Percentiles rank a stretch among this genome's conserved stretches.
Conservation (phyloP, 1,140 invertebrate genomes). For the Coelopa frigida region DNA sequence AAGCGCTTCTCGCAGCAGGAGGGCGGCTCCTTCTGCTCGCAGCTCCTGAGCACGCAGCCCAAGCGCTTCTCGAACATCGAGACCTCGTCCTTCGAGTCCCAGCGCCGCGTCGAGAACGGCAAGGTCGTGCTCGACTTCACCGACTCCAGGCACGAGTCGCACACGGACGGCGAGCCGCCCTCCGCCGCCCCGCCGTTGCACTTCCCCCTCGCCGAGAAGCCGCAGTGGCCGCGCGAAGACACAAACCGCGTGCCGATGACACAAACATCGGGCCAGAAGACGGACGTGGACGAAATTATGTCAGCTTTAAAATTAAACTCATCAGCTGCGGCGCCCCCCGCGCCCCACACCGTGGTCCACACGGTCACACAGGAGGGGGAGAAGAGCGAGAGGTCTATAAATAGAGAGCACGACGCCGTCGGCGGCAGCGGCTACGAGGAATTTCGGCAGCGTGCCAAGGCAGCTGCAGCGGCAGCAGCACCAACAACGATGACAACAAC, state of each 20-base stretch:
- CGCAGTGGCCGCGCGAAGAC: background rate
- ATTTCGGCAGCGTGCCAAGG: constrained; percentile 45
- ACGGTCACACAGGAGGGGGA: constrained; percentile 6
- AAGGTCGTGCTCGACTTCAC: constrained; percentile 33
- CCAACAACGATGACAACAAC: constrained; percentile 8
- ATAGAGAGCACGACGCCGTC: constrained; percentile 5
- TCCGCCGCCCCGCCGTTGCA: background rate
- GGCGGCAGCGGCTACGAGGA: constrained; percentile 34
- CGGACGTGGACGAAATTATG: constrained; percentile 26
- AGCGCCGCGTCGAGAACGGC: constrained; percentile 38
- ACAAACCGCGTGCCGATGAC: background rate
- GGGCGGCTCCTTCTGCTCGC: constrained; percentile 1
- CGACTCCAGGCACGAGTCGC: constrained; percentile 24
- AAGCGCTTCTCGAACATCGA: constrained; percentile 43
- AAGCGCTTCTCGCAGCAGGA: constrained; percentile 41
- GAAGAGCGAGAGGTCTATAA: constrained; percentile 4
- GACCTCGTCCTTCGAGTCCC: constrained; percentile 31
- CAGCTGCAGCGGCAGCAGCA: constrained; percentile 24
- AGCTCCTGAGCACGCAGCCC: constrained; percentile 13
- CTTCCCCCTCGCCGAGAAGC: background rate
- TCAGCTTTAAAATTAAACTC: constrained; percentile 43
- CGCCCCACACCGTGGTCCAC: background rate
- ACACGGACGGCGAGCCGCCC: constrained; percentile 18
- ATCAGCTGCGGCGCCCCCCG: constrained; percentile 8
- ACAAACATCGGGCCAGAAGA: background rate